Evolutionary conservation across 2,797 vertebrate genomes (phyloP).

Genomic region (Sphenopsis melanotis): DNA sequence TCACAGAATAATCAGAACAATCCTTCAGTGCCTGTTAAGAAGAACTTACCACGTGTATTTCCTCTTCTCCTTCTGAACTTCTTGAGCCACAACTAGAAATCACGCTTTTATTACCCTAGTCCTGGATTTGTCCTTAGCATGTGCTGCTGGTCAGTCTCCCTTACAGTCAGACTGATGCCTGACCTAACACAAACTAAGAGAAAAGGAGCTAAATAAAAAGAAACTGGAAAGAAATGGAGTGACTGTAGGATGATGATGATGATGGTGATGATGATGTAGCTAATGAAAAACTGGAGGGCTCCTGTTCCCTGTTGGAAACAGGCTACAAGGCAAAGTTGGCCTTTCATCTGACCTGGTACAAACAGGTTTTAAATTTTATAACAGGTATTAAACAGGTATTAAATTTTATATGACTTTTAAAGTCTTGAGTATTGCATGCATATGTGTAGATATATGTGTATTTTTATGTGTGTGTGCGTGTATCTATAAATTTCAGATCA

Average conservation of each 20-base stretch:
- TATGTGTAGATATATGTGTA: neutral
- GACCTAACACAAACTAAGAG: neutral
- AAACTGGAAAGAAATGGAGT: neutral
- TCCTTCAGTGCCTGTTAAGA: neutral
- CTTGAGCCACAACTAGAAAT: neutral
- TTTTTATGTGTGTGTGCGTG: neutral
- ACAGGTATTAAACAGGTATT: too few species aligned
- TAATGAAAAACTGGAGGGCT: neutral
- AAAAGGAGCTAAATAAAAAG: neutral
- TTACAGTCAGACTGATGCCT: neutral
- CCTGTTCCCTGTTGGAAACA: neutral
- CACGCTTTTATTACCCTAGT: neutral
- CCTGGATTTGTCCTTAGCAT: neutral
- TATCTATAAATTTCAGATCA: neutral
- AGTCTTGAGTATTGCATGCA: neutral
- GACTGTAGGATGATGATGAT: neutral
- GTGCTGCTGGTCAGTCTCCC: neutral
- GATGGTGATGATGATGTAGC: neutral
- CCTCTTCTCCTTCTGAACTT: neutral
- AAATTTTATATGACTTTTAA: neutral
- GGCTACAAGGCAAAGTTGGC: neutral
- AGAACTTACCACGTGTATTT: neutral
- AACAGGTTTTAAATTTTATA: neutral
- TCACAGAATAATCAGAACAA: neutral
- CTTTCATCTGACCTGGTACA: neutral